phyloP scores from a whole-genome alignment of 2,113 vertebrate genomes.

The Spea multiplicata region DNA sequence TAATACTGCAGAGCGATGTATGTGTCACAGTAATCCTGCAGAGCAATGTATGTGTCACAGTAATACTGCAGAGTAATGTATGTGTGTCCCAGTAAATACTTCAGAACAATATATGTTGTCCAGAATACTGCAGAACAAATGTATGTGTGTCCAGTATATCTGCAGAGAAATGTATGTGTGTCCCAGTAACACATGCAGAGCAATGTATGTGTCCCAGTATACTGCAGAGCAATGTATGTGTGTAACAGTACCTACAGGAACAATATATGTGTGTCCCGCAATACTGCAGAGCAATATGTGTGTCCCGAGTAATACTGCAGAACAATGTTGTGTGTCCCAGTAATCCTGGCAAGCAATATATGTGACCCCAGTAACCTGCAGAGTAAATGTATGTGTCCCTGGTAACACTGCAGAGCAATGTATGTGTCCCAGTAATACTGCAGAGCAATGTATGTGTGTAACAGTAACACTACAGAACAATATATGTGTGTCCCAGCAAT shows the following conservation, averaged over 20 bases:
- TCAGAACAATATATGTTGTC: background rate
- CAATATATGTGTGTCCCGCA: background rate
- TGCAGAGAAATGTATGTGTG: background rate
- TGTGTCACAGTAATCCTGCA: conserved; percentile 3
- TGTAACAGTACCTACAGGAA: background rate
- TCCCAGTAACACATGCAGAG: background rate
- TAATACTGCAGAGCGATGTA: background rate
- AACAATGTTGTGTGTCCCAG: background rate
- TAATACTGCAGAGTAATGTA: conserved; percentile 6
- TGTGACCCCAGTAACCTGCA: background rate
- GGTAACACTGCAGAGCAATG: background rate
- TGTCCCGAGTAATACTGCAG: background rate
- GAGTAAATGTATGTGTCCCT: background rate
- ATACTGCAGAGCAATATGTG: background rate
- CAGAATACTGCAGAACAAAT: background rate
- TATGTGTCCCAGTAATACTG: background rate
- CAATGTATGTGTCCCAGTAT: background rate
- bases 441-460: background rate
- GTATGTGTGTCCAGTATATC: background rate
- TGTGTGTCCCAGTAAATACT: background rate
- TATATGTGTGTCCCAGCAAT: background rate
- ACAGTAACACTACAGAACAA: background rate
- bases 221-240: background rate
- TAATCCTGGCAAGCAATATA: background rate
- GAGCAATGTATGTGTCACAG: background rate